Base-by-base conservation (phyloP, 2,888 invertebrate species). In the Ormyrus nitidulus region DNA sequence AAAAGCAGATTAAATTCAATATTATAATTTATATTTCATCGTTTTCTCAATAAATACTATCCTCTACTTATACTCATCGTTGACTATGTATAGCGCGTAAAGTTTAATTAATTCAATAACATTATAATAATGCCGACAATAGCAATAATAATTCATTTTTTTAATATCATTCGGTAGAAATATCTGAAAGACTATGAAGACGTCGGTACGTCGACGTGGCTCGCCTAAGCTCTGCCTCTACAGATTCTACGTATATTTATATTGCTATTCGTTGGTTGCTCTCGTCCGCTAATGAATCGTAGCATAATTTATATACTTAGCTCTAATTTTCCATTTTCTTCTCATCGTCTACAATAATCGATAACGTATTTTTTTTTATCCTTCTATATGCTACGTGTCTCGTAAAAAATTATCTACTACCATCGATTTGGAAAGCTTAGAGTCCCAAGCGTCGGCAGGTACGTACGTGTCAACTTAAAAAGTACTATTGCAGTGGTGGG, bases 181-280 rank as follows among this genome's bases (percentile, higher is more conserved):
- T 65, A 68, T 80, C 71, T 80, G 79, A 84, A 84, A 84, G 84
- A 83, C 82, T 83, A 65, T 69, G 68, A 72, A 76, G 68, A 79
- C 76, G 79, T 46, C 73, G 71, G 59, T 72, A 19, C 19, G 46
- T 59, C 62, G 58, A 77, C 79, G 77, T 72, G 61, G 69, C 13
- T 77, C 19, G 61, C 56, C 80, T 80, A 80, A 80, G 73, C 77
- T 80, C 80, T 73, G 71, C 75, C 70, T 81, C 78, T 81, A 81
- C 77, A 81, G 74, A 80, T 80, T 76, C 73, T 80, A 77, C 73
- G n/a, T 73, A 73, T 77, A 80, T 80, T 80, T 68, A 76, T 80
- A 80, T 77, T 72, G 76, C 83, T 85, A 84, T 85, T 86, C 86
- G 84, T 86, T 85, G 85, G 83, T 85, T 86, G 83, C 73, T 79